These are phyloP conservation scores for Salvelinus alpinus DNA, from an alignment of 2,113 vertebrate genomes.

Conservation along the genomic window DNA sequence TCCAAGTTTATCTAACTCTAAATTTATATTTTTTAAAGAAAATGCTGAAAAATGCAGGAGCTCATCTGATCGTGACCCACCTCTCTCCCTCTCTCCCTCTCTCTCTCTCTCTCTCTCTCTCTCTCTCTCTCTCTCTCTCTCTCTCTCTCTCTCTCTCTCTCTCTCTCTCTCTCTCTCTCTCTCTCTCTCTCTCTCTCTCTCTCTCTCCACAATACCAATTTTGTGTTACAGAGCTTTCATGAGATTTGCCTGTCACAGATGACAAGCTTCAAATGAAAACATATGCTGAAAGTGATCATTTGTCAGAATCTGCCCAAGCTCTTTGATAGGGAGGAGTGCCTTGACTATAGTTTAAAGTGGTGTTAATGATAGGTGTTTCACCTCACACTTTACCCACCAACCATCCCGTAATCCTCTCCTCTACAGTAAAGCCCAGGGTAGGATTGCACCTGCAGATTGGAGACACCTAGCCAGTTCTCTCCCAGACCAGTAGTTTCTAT, in stretches of 20 bases:
- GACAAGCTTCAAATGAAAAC: slow-evolving; percentile 1
- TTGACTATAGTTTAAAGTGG: slow-evolving; percentile 1
- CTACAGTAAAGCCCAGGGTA: slow-evolving; percentile 25
- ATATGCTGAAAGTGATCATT: too few relatives aligned
- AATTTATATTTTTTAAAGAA: too few relatives aligned
- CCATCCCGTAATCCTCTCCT: slow-evolving; percentile 22
- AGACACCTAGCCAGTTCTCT: slow-evolving; percentile 14
- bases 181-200: too few relatives aligned
- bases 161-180: not conserved
- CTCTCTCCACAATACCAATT: not conserved
- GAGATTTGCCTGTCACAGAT: slow-evolving; percentile 12
- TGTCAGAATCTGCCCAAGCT: too few relatives aligned
- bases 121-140: not conserved
- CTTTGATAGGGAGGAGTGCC: not conserved
- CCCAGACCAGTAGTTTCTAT: slow-evolving; percentile 3
- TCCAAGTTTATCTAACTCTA: too few relatives aligned
- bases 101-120: not conserved
- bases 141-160: too few relatives aligned
- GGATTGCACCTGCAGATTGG: slow-evolving; percentile 46
- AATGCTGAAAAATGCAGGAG: too few relatives aligned
- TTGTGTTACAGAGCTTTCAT: slow-evolving; percentile 1
- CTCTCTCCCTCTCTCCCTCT: too few relatives aligned
- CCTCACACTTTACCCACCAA: not conserved
- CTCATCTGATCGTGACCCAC: too few relatives aligned
- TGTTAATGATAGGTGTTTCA: not conserved